phyloP scores from a whole-genome alignment of 2,797 vertebrate species.

The Acrocephalus scirpaceus region DNA sequence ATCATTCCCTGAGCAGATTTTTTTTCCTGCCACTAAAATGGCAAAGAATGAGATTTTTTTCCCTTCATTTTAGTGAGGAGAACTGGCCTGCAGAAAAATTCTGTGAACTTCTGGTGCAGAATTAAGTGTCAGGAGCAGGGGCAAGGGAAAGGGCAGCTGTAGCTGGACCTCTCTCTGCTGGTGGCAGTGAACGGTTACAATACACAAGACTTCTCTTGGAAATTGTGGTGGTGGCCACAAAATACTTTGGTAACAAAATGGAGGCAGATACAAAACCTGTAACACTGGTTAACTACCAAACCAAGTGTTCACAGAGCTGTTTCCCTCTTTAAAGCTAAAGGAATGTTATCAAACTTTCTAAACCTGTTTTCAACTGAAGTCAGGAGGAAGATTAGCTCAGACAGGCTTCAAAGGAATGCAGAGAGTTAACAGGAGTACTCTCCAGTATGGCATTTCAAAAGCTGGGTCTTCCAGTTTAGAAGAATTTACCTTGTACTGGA shows the following conservation, averaged over 20 bases:
- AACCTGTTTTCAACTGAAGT: neutral
- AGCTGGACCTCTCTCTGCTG: neutral
- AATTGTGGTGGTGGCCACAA: neutral
- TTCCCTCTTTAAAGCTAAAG: neutral
- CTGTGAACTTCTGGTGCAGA: neutral
- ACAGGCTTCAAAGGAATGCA: neutral
- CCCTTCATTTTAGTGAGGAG: neutral
- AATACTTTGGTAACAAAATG: neutral
- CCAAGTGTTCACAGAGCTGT: neutral
- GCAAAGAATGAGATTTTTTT: neutral
- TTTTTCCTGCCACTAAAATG: neutral
- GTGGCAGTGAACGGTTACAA: neutral
- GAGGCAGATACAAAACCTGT: neutral
- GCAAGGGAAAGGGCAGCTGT: neutral
- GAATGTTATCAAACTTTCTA: neutral
- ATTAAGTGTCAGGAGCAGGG: neutral
- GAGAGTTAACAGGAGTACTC: neutral
- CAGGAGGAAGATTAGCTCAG: neutral
- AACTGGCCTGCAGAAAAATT: neutral
- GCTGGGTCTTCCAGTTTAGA: neutral
- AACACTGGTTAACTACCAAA: neutral
- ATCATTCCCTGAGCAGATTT: neutral
- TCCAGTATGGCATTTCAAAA: neutral
- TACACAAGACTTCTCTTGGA: neutral
- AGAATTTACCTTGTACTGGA: neutral